Evolutionary conservation across 2,888 invertebrate genomes (phyloP), one percentile per base, ranked within the genome.

Genomic region (Andrena bucephala): DNA sequence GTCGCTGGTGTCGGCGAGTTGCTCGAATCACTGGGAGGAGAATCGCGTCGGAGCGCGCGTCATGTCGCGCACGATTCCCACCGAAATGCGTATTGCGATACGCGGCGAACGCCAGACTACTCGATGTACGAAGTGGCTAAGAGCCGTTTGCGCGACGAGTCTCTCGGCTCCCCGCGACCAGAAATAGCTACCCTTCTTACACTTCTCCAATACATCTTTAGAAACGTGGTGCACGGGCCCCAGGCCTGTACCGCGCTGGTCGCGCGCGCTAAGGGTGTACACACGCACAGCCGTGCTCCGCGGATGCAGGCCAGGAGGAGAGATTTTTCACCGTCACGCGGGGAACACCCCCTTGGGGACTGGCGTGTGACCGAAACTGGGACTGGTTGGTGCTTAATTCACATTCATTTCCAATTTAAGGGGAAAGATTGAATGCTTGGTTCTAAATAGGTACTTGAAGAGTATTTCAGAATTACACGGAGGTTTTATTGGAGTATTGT

Each of bases 171-270:
- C 91, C 91, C 93, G 89, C 92, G 92, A 93, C 90, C 94, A 93
- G 93, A 94, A 94, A 94, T 94, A 94, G 93, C 93, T 91, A 93
- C 93, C 92, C 93, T 93, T 93, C 93, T 93, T 93, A 91, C 86
- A 86, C 93, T 93, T 92, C 92, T 92, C 92, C 92, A 90, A 93
- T 91, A 93, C 92, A 90, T 90, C 92, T 92, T 90, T 87, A 89
- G 90, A 91, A 89, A 88, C 77, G 87, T 86, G 88, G 33, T 83
- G 83, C 81, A 81, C 85, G 81, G 75, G 76, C 50, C 67, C 63
- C 75, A 78, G 70, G 62, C 73, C 77, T 62, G 59, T 50, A 42
- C 62, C 52, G 52, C 2, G 52, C 70, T 68, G 62, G 59, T 57
- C 67, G 52, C 77, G 78, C 77, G 67, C 48, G 50, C 59, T 29